Evolutionary conservation across 2,888 invertebrate genomes (phyloP).

Genomic region (Zygothrica quintamaculata): DNA sequence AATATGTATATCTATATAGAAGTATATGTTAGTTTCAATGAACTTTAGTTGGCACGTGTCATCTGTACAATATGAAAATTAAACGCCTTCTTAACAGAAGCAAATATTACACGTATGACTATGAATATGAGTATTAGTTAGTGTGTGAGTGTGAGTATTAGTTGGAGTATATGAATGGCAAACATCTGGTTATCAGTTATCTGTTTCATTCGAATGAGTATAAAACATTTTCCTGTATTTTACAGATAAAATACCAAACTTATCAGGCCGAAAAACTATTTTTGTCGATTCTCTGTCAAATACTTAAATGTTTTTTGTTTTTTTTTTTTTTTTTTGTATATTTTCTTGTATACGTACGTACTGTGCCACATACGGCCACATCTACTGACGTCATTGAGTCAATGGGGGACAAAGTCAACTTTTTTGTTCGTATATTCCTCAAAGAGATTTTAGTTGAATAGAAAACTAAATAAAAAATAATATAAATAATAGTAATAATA

Average conservation of each 20-base stretch:
- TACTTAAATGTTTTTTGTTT: slow-evolving; percentile 7
- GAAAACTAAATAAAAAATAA: slow-evolving; percentile 11
- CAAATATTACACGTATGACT: slow-evolving; percentile 24
- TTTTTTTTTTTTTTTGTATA: no score
- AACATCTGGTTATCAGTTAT: slow-evolving; percentile 58
- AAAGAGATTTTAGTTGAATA: slow-evolving; percentile 14
- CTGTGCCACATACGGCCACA: neutral
- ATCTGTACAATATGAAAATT: slow-evolving; percentile 40
- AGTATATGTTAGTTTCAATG: no score
- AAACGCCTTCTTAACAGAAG: slow-evolving; percentile 39
- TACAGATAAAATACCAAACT: slow-evolving; percentile 72
- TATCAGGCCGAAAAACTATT: slow-evolving; percentile 58
- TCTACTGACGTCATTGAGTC: slow-evolving; percentile 54
- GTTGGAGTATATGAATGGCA: no score
- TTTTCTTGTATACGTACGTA: no score
- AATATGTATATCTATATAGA: no score
- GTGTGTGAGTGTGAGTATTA: no score
- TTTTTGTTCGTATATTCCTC: no score
- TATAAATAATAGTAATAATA: no score
- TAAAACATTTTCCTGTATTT: slow-evolving; percentile 28
- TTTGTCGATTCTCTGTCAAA: slow-evolving; percentile 40
- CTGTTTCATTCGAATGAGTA: slow-evolving; percentile 30
- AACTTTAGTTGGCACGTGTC: slow-evolving; percentile 38
- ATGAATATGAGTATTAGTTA: no score
- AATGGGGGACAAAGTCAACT: slow-evolving; percentile 51